Evolutionary conservation across 2,888 invertebrate genomes (phyloP).

Genomic region (Tetranychus piercei): DNA sequence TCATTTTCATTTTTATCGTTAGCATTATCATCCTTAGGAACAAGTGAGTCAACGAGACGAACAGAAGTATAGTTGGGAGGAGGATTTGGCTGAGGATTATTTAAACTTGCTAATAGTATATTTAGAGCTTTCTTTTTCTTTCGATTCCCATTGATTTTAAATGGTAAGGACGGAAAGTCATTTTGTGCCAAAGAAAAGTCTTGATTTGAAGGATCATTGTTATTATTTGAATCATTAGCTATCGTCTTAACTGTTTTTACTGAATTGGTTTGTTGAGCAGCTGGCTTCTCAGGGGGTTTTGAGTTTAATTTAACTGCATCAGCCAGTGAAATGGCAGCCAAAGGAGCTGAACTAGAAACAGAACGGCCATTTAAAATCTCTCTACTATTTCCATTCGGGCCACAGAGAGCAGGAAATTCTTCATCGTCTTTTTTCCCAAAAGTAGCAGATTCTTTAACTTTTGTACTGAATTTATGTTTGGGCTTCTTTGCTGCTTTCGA

Average conservation of each 20-base stretch:
- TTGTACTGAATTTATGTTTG: background rate
- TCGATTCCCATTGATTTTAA: background rate
- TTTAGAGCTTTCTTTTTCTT: conserved; percentile 9
- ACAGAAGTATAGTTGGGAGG: conserved; percentile 2
- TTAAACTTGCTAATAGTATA: background rate
- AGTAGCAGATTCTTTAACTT: conserved; percentile 6
- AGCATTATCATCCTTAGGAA: background rate
- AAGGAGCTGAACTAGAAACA: background rate
- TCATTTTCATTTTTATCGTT: background rate
- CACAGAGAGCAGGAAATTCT: conserved; percentile 18
- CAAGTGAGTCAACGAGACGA: background rate
- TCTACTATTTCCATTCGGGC: background rate
- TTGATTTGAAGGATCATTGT: background rate
- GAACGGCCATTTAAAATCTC: background rate
- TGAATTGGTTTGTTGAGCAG: background rate
- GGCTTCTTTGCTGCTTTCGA: background rate
- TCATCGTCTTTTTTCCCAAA: conserved; percentile 9
- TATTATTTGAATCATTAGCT: background rate
- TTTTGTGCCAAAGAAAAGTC: background rate
- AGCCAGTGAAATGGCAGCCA: background rate
- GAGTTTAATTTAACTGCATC: background rate
- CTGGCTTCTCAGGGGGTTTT: background rate
- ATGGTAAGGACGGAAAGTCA: conserved; percentile 1
- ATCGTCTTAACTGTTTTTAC: background rate
- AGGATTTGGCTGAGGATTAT: background rate